phyloP scores from a whole-genome alignment of 2,888 invertebrate genomes.

The Hirtodrosophila alboralis region DNA sequence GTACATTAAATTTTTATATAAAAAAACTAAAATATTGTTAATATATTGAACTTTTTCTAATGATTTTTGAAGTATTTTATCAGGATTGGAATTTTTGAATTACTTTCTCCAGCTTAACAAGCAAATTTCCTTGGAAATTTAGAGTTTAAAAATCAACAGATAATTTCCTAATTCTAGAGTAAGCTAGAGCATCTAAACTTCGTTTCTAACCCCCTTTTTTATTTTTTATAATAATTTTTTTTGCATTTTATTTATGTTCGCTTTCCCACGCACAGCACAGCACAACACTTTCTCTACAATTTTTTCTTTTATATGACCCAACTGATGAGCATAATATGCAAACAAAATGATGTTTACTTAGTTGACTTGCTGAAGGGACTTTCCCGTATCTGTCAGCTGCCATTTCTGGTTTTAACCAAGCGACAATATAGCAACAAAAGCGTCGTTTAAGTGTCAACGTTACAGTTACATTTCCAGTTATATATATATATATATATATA shows the following conservation, averaged over 20 bases:
- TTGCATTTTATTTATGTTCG: constrained; percentile 8
- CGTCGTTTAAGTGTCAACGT: constrained; percentile 2
- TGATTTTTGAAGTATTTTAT: too few species aligned
- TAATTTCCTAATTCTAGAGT: neutral
- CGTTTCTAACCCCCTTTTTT: neutral
- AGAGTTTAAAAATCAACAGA: too few species aligned
- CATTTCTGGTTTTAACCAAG: neutral
- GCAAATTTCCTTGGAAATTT: too few species aligned
- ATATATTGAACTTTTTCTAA: too few species aligned
- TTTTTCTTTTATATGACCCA: constrained; percentile 18
- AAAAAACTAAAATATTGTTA: too few species aligned
- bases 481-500: too few species aligned
- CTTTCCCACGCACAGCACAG: neutral
- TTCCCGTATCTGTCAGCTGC: constrained; percentile 38
- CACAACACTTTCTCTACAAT: too few species aligned
- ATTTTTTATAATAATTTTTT: too few species aligned
- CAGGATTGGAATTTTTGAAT: too few species aligned
- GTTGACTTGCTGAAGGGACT: constrained; percentile 22
- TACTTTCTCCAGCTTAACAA: too few species aligned
- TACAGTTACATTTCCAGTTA: neutral
- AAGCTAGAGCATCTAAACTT: constrained; percentile 8
- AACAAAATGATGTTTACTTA: constrained; percentile 24
- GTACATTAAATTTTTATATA: too few species aligned
- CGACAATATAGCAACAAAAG: constrained; percentile 8
- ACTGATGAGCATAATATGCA: constrained; percentile 15